Conservation (phyloP, 2,113 vertebrate genomes). For the Origma solitaria region DNA sequence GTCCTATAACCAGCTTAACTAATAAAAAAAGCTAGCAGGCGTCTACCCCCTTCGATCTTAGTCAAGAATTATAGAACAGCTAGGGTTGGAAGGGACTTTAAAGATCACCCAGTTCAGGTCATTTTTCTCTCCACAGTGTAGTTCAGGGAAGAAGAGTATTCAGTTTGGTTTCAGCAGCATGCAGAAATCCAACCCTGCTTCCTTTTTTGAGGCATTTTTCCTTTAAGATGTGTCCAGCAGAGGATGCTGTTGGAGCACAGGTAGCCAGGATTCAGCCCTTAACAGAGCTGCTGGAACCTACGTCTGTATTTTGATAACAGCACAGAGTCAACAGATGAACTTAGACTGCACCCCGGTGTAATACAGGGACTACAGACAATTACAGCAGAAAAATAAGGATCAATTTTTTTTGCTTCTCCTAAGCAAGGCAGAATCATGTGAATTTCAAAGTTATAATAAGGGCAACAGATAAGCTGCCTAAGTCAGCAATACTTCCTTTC, state of each 20-base stretch:
- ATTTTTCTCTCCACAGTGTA: neutral
- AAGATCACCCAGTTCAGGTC: neutral
- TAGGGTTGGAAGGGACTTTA: neutral
- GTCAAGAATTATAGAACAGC: neutral
- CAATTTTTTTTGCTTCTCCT: neutral
- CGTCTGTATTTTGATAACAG: neutral
- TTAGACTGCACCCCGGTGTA: neutral
- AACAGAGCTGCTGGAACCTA: neutral
- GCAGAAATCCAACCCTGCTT: neutral
- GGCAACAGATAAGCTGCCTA: neutral
- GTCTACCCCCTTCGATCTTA: neutral
- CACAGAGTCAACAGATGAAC: neutral
- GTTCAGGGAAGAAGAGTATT: neutral
- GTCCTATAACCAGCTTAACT: neutral
- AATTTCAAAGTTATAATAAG: neutral
- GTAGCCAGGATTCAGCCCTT: neutral
- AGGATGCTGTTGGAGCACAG: conserved; percentile 13
- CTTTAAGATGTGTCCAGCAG: neutral
- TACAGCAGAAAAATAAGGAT: neutral
- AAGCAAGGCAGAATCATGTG: neutral
- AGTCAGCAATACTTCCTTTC: neutral
- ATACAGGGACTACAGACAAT: neutral
- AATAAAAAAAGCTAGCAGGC: neutral
- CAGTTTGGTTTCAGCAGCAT: neutral
- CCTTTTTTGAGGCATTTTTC: neutral